Conservation (phyloP, 2,888 invertebrate species). For the Rhimphoctona megacephalus region DNA sequence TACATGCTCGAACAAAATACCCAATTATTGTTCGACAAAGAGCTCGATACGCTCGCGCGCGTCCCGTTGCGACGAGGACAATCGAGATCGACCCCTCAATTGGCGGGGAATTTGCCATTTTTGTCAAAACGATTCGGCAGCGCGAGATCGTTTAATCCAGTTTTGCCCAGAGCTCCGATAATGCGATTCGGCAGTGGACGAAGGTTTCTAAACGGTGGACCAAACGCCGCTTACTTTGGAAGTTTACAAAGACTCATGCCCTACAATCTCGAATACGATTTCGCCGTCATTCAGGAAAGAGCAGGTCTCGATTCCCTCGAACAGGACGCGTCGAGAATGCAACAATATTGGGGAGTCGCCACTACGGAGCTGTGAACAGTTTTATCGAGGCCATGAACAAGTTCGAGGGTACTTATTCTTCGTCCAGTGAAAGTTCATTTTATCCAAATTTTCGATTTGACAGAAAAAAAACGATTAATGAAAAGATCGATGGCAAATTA, state of each 20-base stretch:
- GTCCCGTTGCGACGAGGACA: slow-evolving; percentile 84
- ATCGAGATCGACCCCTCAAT: slow-evolving; percentile 85
- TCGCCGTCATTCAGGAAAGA: slow-evolving; percentile 93
- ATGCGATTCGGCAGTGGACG: slow-evolving; percentile 88
- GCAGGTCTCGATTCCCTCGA: slow-evolving; percentile 91
- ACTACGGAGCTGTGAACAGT: slow-evolving; percentile 91
- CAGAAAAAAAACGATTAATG: background rate
- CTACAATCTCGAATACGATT: slow-evolving; percentile 93
- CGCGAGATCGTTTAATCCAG: slow-evolving; percentile 91
- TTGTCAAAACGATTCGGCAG: slow-evolving; percentile 92
- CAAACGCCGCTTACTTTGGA: slow-evolving; percentile 95
- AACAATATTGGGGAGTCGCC: slow-evolving; percentile 96
- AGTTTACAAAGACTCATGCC: slow-evolving; percentile 94
- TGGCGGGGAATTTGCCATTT: slow-evolving; percentile 79
- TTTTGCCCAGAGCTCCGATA: slow-evolving; percentile 83
- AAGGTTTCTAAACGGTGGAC: slow-evolving; percentile 89
- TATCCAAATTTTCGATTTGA: background rate
- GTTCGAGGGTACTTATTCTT: background rate
- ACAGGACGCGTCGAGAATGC: slow-evolving; percentile 92
- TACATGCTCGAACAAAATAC: slow-evolving; percentile 97
- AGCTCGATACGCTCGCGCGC: slow-evolving; percentile 91
- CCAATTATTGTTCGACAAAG: slow-evolving; percentile 94
- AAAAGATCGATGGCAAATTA: background rate
- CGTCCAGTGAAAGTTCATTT: background rate
- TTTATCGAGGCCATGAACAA: background rate